A percentile compares a stretch with the other conserved stretches of the same genome.
Conservation (phyloP, 2,113 vertebrate species). For the Gadus macrocephalus region DNA sequence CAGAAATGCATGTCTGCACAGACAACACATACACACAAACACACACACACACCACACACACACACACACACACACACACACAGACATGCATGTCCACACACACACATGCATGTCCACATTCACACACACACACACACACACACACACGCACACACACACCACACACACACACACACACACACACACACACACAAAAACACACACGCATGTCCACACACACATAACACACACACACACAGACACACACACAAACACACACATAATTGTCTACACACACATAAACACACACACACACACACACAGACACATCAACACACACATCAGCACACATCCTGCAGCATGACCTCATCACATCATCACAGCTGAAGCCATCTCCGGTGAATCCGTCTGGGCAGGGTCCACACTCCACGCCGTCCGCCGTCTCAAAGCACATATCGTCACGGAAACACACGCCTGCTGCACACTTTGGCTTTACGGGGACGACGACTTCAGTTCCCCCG, state of each 20-base stretch:
- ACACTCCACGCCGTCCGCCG: slow-evolving; percentile 83
- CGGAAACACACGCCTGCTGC: slow-evolving; percentile 86
- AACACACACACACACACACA: slow-evolving; percentile 2
- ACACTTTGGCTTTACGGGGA: slow-evolving; percentile 73
- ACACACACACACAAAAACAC: no score
- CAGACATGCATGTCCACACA: neutral
- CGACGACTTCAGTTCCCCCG: slow-evolving; percentile 57
- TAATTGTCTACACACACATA: neutral
- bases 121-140: no score
- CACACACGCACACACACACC: no score
- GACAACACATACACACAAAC: no score
- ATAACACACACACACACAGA: neutral
- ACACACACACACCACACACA: no score
- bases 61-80: no score
- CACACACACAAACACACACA: neutral
- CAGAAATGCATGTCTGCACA: no score
- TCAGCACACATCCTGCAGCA: slow-evolving; percentile 6
- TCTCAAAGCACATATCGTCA: slow-evolving; percentile 80
- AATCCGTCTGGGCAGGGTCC: slow-evolving; percentile 91
- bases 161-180: no score
- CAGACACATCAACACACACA: slow-evolving; percentile 9
- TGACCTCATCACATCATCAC: slow-evolving; percentile 93
- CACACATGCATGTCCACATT: no score
- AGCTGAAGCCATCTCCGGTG: slow-evolving; percentile 89
- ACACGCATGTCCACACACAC: neutral